These are phyloP conservation scores for Pituophis catenifer DNA, from an alignment of 2,113 vertebrate genomes.

Conservation along the genomic window DNA sequence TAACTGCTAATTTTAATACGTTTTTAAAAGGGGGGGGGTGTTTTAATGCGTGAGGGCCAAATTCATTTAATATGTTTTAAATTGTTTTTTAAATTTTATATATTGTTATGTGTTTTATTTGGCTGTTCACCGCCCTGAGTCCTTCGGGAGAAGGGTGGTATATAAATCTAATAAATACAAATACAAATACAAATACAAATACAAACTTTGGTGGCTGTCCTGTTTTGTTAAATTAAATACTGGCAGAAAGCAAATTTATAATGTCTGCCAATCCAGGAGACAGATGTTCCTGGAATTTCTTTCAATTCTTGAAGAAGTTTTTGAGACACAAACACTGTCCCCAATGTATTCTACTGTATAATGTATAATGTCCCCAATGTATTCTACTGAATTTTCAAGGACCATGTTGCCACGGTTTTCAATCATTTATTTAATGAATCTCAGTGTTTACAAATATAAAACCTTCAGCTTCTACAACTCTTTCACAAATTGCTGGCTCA, in stretches of 20 bases:
- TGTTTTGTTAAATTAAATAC: background rate
- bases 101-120: too few relatives aligned
- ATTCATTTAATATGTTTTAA: too few relatives aligned
- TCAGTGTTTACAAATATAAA: background rate
- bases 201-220: too few relatives aligned
- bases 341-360: background rate
- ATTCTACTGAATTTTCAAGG: background rate
- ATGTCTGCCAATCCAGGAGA: background rate
- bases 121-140: too few relatives aligned
- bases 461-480: background rate
- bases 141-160: too few relatives aligned
- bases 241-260: background rate
- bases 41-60: too few relatives aligned
- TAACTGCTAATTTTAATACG: too few relatives aligned
- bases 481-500: background rate
- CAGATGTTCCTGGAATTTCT: background rate
- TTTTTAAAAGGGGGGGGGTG: too few relatives aligned
- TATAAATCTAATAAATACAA: too few relatives aligned
- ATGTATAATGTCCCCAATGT: background rate
- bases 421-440: background rate
- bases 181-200: too few relatives aligned
- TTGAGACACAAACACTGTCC: background rate
- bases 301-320: background rate
- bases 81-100: too few relatives aligned
- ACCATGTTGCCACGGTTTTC: background rate